These are phyloP conservation scores for Chloroceryle aenea DNA, from an alignment of 2,113 vertebrate genomes.

Conservation along the genomic window DNA sequence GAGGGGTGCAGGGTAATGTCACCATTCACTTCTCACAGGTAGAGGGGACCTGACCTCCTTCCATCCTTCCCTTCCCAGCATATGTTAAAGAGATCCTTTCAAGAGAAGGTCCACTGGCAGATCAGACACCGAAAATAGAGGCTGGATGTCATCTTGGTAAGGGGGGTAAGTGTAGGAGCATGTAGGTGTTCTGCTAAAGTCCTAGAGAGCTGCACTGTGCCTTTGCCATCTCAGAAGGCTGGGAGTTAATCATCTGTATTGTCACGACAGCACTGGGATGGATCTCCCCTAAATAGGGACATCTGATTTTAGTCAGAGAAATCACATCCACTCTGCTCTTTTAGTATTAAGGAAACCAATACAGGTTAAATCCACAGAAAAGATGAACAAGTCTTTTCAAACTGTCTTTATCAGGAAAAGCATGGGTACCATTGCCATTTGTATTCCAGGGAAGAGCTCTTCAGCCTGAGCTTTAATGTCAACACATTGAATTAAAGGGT, in stretches of 20 bases:
- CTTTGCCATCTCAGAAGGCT: not conserved
- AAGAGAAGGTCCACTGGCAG: not conserved
- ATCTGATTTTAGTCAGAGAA: not conserved
- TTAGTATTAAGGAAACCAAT: not conserved
- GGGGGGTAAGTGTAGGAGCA: too few species aligned
- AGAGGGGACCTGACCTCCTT: not conserved
- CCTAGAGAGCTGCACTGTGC: not conserved
- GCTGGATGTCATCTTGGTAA: not conserved
- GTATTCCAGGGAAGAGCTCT: not conserved
- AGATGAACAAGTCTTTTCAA: not conserved
- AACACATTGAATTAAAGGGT: slow-evolving; percentile 32
- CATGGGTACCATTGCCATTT: not conserved
- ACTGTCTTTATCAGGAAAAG: not conserved
- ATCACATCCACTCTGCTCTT: not conserved
- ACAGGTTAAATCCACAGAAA: not conserved
- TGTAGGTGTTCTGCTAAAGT: not conserved
- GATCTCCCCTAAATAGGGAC: not conserved
- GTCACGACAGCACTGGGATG: not conserved
- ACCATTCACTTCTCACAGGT: not conserved
- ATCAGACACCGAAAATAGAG: not conserved
- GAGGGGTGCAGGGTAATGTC: not conserved
- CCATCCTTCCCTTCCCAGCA: not conserved
- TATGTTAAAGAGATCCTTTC: not conserved
- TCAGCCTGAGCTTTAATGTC: slow-evolving; percentile 10
- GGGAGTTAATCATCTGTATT: not conserved